Conservation (phyloP, 2,797 vertebrate species). For the Poecile montanus region DNA sequence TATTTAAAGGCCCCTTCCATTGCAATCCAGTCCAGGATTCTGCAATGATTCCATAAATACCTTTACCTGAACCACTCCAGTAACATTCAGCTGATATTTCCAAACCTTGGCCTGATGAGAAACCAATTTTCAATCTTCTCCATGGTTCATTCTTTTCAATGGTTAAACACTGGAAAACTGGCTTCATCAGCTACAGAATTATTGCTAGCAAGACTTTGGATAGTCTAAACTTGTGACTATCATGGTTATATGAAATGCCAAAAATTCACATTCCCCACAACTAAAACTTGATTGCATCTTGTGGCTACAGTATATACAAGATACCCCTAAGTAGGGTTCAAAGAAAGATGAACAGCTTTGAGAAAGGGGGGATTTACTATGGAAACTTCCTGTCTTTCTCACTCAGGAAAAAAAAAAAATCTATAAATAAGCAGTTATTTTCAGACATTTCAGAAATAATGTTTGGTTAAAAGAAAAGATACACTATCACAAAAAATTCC, state of each 20-base stretch:
- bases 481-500: not conserved
- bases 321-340: accelerated
- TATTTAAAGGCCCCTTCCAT: accelerated
- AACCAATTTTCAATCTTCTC: not conserved
- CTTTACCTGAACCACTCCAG: not conserved
- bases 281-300: not conserved
- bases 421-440: not conserved
- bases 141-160: too few relatives aligned
- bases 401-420: not conserved
- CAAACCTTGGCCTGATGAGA: not conserved
- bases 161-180: not conserved
- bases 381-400: not conserved
- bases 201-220: not conserved
- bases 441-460: not conserved
- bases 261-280: not conserved
- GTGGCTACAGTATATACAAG: not conserved
- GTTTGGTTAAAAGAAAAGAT: too few relatives aligned
- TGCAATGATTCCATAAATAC: not conserved
- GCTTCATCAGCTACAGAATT: not conserved
- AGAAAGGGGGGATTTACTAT: not conserved
- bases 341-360: not conserved
- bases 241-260: accelerated
- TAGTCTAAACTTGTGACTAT: not conserved
- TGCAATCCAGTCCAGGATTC: not conserved
- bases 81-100: not conserved